Evolutionary conservation across 2,797 vertebrate species (phyloP), one percentile per base, ranked within the genome.

Genomic region (Rhinogobio ventralis): DNA sequence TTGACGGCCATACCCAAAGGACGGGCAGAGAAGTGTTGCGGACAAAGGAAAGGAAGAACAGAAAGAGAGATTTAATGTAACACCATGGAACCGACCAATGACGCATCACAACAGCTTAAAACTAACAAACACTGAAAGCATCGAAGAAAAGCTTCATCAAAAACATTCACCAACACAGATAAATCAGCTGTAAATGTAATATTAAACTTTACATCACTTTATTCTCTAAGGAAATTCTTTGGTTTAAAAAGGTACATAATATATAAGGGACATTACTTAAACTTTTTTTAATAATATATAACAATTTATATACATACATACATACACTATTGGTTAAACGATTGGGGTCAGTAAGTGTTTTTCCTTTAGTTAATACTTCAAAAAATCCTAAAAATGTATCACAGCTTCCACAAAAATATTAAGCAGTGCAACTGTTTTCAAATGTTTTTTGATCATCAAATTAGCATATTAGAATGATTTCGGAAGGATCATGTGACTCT

Each of bases 1-100:
- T 77, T 81, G 82, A 77, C 3, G 73, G 53, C 33, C 55, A 14
- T 30, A 83, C 75, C 80, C 74, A 55, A 25, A 79, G 66, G 74
- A 71, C 15, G 23, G 66, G 20, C 19, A 66, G 79, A 72, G 19
- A 66, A 81, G 39, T 75, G 49, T 23, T 72, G 28, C 0, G 39
- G 62, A 80, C 62, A 82, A 68, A 82, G 53, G 49, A 69, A 66
- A 19, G 28, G 67, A 60, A 30, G 49, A 75, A 69, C 39, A 77
- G 82, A 87, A 39, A 73, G n/a, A 74, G n/a, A 60, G 49, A 84
- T 79, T 76, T 36, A 53, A 76, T 51, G 55, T 60, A 68, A 67
- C 62, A 67, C 62, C 66, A 19, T 25, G 28, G 2, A 49, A 49
- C 36, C 23, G n/a, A 45, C 76, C 45, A 28, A 66, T 79, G 60